These are phyloP conservation scores for Cosmia pyralina DNA, from an alignment of 2,888 invertebrate species.

Conservation along the genomic window DNA sequence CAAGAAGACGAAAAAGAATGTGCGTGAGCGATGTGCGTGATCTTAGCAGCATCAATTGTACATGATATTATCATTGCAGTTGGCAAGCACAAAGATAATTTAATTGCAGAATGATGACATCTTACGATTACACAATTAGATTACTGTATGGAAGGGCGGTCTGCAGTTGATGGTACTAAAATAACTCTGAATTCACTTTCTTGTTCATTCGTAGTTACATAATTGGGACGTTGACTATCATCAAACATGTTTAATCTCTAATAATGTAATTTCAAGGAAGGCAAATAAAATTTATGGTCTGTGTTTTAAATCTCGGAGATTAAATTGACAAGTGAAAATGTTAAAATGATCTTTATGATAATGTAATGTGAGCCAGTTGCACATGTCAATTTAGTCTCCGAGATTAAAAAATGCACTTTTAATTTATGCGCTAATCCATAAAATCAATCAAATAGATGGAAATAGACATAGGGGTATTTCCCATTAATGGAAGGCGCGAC, in stretches of 20 bases:
- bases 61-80: conserved; percentile 37
- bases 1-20: conserved; percentile 7
- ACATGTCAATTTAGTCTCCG: too few species aligned
- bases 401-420: not conserved
- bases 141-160: conserved; percentile 42
- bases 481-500: not conserved
- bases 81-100: conserved; percentile 49
- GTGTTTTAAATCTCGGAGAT: too few species aligned
- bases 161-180: conserved; percentile 24
- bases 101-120: conserved; percentile 52
- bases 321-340: too few species aligned
- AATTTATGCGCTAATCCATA: not conserved
- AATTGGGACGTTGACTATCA: not conserved
- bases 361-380: too few species aligned
- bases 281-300: not conserved
- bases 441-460: not conserved
- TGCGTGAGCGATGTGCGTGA: conserved; percentile 14
- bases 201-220: not conserved
- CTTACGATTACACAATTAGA: conserved; percentile 50
- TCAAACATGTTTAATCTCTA: not conserved
- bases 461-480: not conserved
- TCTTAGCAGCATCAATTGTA: conserved; percentile 30
- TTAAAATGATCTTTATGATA: too few species aligned
- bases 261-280: not conserved
- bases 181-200: conserved; percentile 44